Evolutionary conservation across 2,113 vertebrate genomes (phyloP).

Genomic region (Hippopotamus amphibius): DNA sequence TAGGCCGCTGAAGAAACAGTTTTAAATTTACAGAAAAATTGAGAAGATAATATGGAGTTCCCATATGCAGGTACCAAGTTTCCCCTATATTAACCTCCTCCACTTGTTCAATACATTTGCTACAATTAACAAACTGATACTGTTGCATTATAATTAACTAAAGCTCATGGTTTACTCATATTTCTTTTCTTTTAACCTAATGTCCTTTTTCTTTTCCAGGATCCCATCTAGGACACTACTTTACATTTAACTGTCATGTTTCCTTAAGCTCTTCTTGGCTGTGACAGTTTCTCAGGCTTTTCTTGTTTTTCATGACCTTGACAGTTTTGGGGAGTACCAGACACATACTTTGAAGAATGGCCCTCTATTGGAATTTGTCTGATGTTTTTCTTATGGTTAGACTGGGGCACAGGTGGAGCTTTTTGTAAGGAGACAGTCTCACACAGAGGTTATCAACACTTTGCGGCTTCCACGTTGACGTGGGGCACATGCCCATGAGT

Average conservation of each 20-base stretch:
- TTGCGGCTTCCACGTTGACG: background rate
- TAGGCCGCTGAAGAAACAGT: background rate
- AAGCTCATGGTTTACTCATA: background rate
- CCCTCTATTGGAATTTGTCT: background rate
- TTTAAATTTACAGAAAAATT: slow-evolving; percentile 30
- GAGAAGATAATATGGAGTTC: background rate
- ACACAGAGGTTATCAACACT: background rate
- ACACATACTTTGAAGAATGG: background rate
- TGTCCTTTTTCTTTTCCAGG: background rate
- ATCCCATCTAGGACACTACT: background rate
- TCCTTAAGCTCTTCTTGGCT: background rate
- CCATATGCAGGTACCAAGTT: background rate
- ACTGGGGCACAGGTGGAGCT: background rate
- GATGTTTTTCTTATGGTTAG: background rate
- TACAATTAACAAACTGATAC: background rate
- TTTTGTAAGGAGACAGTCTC: background rate
- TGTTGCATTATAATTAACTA: background rate
- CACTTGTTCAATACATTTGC: background rate
- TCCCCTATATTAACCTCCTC: background rate
- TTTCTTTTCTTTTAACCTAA: background rate
- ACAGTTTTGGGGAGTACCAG: background rate
- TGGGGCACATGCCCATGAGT: background rate
- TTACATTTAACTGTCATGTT: background rate
- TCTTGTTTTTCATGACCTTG: background rate
- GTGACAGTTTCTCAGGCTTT: background rate